Base-by-base conservation (phyloP, 2,113 vertebrate species). In the Ceratotherium simum region DNA sequence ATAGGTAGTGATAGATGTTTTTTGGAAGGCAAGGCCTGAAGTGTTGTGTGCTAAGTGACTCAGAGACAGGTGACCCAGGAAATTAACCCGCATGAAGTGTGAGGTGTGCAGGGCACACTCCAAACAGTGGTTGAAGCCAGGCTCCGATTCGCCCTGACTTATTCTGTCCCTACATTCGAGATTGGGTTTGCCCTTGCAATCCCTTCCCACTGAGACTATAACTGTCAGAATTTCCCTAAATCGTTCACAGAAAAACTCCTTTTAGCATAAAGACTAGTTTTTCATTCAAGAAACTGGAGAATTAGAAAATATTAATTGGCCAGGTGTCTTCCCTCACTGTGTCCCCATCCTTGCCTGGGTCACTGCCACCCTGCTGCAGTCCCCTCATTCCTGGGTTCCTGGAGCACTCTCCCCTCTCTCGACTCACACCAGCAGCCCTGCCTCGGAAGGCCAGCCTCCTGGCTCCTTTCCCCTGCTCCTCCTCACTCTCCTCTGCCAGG, bases 241-340 rank as follows among this genome's bases (percentile, higher is more conserved):
- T 23, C n/a, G 2, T 51, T 42, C 29, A 9, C 2, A 3, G 39
- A 36, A 73, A 95, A 69, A n/a, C 23, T 48, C 48, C 8, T 67
- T 90, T 72, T 46, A 60, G 70, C 56, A 36, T 36, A 80, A 67
- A 62, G 31, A 23, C 14, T 36, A 46, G 10, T 5, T 83, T 88
- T 82, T 65, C 67, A 46, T 60, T 91, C 67, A 46, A 93, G 27
- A 70, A 75, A 84, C 36, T 21, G 10, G 69, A n/a, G 20, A 86
- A 64, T 6, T 58, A 31, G 36, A 46, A 73, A 67, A 21, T 39
- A 31, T 10, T 25, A 31, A 46, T 16, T 2, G 2, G 20, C 6
- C 1, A 4, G 46, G 23, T 39, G 76, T 79, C 27, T 48, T 25
- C 23, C 29, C 1, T 27, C 16, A 6, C 14, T 0, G 0, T 6